Percentiles rank a stretch among this genome's conserved stretches.
Conservation (phyloP, 2,888 invertebrate species). For the Cosmopolites sordidus region DNA sequence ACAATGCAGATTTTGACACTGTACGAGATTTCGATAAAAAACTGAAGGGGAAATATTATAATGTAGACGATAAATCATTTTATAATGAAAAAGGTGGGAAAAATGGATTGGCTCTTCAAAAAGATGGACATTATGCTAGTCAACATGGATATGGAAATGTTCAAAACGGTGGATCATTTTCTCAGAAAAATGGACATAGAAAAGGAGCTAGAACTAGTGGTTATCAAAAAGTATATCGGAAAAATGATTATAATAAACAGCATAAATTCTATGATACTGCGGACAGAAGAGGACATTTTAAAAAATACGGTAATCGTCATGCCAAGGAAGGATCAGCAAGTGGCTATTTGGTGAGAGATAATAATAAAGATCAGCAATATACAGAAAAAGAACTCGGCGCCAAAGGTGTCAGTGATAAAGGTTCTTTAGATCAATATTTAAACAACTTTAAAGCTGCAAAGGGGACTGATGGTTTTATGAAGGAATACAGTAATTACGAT, state of each 20-base stretch:
- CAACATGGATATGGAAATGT: conserved; percentile 53
- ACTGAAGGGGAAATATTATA: conserved; percentile 54
- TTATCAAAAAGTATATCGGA: conserved; percentile 67
- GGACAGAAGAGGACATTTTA: conserved; percentile 62
- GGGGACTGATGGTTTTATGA: conserved; percentile 55
- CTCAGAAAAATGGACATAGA: conserved; percentile 56
- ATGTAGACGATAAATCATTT: conserved; percentile 53
- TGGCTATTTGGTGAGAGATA: conserved; percentile 57
- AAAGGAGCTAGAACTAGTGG: conserved; percentile 68
- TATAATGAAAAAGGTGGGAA: conserved; percentile 54
- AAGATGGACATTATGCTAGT: conserved; percentile 54
- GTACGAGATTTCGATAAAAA: conserved; percentile 56
- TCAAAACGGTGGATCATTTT: conserved; percentile 56
- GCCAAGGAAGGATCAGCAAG: conserved; percentile 54
- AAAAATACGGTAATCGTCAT: conserved; percentile 56
- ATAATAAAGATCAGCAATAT: conserved; percentile 53
- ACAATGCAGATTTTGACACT: conserved; percentile 53
- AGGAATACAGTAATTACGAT: conserved; percentile 54
- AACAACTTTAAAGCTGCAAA: conserved; percentile 56
- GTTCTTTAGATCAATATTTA: conserved; percentile 45
- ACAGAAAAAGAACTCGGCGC: conserved; percentile 54
- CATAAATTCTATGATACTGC: conserved; percentile 72
- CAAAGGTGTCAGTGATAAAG: conserved; percentile 57
- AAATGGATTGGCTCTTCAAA: conserved; percentile 54
- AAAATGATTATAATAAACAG: conserved; percentile 74